phyloP scores from a whole-genome alignment of 2,797 vertebrate species.

The Acomys russatus region DNA sequence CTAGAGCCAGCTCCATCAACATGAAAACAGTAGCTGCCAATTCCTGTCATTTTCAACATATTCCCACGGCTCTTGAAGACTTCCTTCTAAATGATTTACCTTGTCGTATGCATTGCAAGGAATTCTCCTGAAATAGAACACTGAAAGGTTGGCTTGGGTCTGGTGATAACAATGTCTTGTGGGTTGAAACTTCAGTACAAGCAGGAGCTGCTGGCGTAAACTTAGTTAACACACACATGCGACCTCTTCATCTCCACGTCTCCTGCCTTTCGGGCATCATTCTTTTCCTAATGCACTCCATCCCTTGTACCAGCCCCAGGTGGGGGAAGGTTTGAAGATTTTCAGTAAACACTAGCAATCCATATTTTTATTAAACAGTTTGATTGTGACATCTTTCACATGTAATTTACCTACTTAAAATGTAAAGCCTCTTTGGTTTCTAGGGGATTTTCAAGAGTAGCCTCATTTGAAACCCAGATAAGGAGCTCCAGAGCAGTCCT shows the following conservation, averaged over 20 bases:
- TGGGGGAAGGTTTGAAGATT: background rate
- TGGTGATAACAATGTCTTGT: background rate
- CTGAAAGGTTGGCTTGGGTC: background rate
- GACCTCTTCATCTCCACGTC: background rate
- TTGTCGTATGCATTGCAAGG: background rate
- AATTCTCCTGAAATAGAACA: background rate
- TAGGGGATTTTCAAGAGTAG: too few species aligned
- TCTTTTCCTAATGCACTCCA: background rate
- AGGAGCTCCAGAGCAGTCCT: background rate
- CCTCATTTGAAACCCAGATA: background rate
- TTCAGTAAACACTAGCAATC: background rate
- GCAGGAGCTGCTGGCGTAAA: background rate
- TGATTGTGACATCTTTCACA: background rate
- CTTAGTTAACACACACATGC: background rate
- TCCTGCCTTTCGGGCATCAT: background rate
- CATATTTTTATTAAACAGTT: background rate
- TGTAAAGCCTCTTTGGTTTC: background rate
- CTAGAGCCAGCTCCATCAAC: fast-evolving
- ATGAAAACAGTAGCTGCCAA: background rate
- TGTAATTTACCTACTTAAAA: background rate
- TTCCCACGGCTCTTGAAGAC: background rate
- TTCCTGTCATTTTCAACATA: background rate
- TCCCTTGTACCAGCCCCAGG: too few species aligned
- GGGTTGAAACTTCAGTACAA: background rate
- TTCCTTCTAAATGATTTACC: background rate